phyloP scores from a whole-genome alignment of 2,888 invertebrate genomes.

The Crossocerus cetratus region DNA sequence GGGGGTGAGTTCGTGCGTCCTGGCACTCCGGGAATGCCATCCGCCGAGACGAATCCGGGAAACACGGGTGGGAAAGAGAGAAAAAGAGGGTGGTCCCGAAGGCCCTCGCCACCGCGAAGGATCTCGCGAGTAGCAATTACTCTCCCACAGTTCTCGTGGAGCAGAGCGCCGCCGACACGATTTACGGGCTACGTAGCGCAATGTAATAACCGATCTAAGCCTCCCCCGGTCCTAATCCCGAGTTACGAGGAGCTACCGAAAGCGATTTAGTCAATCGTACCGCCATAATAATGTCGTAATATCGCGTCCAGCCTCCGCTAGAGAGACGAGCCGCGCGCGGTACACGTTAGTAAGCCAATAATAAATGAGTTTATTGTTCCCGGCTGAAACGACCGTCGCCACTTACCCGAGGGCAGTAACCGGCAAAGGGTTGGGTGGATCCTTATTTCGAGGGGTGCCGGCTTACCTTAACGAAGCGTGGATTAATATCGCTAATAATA shows the following conservation, averaged over 20 bases:
- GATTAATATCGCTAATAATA: no score
- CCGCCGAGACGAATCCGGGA: conserved; percentile 1
- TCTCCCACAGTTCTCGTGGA: conserved; percentile 34
- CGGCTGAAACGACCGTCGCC: conserved; percentile 19
- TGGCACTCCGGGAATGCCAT: conserved; percentile 1
- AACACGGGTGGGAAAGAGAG: conserved; percentile 12
- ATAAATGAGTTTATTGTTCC: conserved; percentile 61
- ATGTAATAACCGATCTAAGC: conserved; percentile 65
- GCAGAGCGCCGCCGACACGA: conserved; percentile 53
- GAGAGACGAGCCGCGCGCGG: conserved; percentile 8
- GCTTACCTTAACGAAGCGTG: no score
- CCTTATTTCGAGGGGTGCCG: conserved; percentile 3
- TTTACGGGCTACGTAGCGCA: conserved; percentile 58
- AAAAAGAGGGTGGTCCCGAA: not conserved
- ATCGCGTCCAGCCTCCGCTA: conserved; percentile 42
- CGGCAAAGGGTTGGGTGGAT: conserved; percentile 29
- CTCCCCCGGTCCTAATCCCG: conserved; percentile 54
- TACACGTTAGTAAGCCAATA: conserved; percentile 49
- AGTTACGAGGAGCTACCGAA: conserved; percentile 59
- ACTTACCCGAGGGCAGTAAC: not conserved
- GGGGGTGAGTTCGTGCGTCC: not conserved
- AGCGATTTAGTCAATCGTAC: conserved; percentile 66
- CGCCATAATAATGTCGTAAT: conserved; percentile 62
- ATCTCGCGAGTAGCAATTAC: conserved; percentile 30
- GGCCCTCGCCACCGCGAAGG: conserved; percentile 17